Conservation (phyloP, 2,888 invertebrate species). For the Synanthedon myopaeformis region DNA sequence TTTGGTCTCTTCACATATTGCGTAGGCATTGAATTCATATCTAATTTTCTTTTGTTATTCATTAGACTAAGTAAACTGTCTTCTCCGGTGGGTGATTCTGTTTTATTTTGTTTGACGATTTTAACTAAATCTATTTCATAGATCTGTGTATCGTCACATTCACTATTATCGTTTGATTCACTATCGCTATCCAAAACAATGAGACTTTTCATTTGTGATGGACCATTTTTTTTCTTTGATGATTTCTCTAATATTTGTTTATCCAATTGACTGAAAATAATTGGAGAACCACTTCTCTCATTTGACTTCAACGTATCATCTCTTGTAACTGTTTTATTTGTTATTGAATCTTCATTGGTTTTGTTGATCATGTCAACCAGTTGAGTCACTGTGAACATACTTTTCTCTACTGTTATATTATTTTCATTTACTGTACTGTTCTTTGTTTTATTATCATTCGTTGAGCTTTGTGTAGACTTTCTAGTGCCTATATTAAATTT, state of each 20-base stretch:
- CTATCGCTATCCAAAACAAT: conserved; percentile 53
- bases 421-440: conserved; percentile 10
- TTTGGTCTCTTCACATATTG: conserved; percentile 53
- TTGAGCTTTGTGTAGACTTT: neutral
- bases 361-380: conserved; percentile 56
- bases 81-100: neutral
- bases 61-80: conserved; percentile 9
- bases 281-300: conserved; percentile 43
- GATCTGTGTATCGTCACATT: conserved; percentile 31
- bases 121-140: conserved; percentile 15
- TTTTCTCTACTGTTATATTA: conserved; percentile 33
- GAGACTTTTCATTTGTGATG: conserved; percentile 22
- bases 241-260: conserved; percentile 18
- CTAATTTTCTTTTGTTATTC: conserved; percentile 35
- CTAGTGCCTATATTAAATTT: conserved; percentile 16
- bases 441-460: conserved; percentile 6
- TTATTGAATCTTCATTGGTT: conserved; percentile 13
- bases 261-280: conserved; percentile 45
- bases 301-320: conserved; percentile 4
- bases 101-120: too few relatives aligned
- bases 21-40: conserved; percentile 15
- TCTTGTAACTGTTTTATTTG: neutral
- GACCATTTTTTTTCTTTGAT: conserved; percentile 6
- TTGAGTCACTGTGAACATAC: conserved; percentile 59
- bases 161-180: conserved; percentile 33